These are phyloP conservation scores for Petaurus breviceps DNA, from an alignment of 2,113 vertebrate genomes.

Conservation along the genomic window DNA sequence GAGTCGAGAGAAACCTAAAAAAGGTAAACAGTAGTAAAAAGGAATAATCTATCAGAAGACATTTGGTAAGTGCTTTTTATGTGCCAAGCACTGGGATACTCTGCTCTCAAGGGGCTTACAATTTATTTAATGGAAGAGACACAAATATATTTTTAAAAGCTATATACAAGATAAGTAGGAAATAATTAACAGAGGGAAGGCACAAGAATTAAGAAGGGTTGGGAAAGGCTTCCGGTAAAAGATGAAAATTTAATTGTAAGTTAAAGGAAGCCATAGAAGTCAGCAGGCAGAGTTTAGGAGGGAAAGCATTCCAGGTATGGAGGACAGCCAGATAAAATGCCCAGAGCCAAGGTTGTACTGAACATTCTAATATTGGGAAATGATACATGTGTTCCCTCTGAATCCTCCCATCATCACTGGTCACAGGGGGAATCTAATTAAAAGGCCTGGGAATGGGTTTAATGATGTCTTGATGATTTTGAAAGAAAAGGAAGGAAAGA, in stretches of 20 bases:
- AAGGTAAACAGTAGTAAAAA: too few relatives aligned
- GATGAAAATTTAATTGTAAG: neutral
- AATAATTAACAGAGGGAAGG: neutral
- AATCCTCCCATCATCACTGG: neutral
- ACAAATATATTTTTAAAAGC: too few relatives aligned
- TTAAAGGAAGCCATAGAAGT: neutral
- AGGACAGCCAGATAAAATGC: too few relatives aligned
- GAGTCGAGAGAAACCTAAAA: too few relatives aligned
- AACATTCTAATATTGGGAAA: neutral
- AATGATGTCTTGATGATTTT: neutral
- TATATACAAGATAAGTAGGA: neutral
- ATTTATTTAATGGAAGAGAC: too few relatives aligned
- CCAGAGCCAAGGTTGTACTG: neutral
- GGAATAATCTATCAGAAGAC: too few relatives aligned
- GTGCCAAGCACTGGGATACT: too few relatives aligned
- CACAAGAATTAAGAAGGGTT: neutral
- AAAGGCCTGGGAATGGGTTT: neutral
- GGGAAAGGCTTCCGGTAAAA: neutral
- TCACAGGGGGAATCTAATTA: neutral
- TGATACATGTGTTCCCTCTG: neutral
- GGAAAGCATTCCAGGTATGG: neutral
- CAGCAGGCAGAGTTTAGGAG: neutral
- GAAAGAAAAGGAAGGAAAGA: neutral
- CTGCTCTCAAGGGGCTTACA: too few relatives aligned
- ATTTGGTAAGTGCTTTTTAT: too few relatives aligned